Evolutionary conservation across 2,797 vertebrate species (phyloP).

Genomic region (Hylomyscus alleni): DNA sequence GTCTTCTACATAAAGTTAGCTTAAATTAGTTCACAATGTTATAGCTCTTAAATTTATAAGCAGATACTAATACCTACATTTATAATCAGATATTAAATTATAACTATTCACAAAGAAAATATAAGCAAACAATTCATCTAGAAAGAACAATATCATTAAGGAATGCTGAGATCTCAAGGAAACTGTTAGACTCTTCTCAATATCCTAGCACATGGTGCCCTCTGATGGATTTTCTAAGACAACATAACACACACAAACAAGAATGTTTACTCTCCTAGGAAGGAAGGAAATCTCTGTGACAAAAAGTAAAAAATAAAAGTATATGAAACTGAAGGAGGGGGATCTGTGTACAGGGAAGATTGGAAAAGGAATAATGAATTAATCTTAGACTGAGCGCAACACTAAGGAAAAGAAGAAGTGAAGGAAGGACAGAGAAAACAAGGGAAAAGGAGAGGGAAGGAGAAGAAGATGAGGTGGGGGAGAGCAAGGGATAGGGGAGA

Average conservation of each 20-base stretch:
- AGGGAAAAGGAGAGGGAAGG: too few species aligned
- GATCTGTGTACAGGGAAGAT: neutral
- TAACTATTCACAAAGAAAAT: neutral
- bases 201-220: constrained; percentile 21
- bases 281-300: neutral
- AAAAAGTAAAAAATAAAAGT: neutral
- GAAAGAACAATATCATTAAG: constrained; percentile 26
- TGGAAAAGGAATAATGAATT: neutral
- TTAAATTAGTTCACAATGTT: neutral
- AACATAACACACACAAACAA: neutral
- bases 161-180: constrained; percentile 39
- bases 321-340: neutral
- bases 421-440: neutral
- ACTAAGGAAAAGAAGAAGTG: neutral
- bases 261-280: neutral
- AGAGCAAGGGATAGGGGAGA: too few species aligned
- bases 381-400: neutral
- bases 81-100: constrained; percentile 39
- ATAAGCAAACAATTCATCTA: neutral
- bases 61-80: constrained; percentile 19
- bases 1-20: constrained; percentile 7
- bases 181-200: constrained; percentile 32
- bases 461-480: too few species aligned
- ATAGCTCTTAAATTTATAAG: neutral
- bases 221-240: constrained; percentile 49